These are phyloP conservation scores for Vulpes vulpes DNA, from an alignment of 2,113 vertebrate genomes.

Conservation along the genomic window DNA sequence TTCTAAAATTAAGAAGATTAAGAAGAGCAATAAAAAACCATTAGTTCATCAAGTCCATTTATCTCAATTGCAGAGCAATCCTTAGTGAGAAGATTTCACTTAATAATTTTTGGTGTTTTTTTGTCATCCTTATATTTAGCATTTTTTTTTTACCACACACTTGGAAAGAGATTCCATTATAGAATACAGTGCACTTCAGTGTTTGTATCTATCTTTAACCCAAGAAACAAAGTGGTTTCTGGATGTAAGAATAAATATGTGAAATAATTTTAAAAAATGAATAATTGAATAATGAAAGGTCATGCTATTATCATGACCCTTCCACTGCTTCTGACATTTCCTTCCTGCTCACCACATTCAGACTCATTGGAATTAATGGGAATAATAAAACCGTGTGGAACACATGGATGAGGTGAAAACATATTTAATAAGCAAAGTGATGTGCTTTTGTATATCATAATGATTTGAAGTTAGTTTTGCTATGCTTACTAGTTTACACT, in stretches of 20 bases:
- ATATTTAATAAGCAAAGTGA: background rate
- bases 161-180: background rate
- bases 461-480: background rate
- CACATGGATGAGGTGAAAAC: background rate
- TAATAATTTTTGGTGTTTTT: background rate
- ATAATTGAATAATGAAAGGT: background rate
- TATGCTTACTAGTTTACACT: background rate
- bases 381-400: background rate
- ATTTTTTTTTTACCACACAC: background rate
- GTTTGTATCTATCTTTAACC: background rate
- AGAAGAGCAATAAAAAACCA: background rate
- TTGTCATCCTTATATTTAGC: background rate
- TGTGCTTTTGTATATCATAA: background rate
- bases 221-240: no score
- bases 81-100: background rate
- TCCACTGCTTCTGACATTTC: background rate
- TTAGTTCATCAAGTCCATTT: background rate
- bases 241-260: no score
- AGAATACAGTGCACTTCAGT: background rate
- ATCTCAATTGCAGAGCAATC: slow-evolving; percentile 8
- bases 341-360: background rate
- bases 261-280: no score
- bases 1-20: slow-evolving; percentile 36
- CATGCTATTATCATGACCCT: background rate
- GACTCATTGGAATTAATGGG: background rate